Conservation (phyloP, 2,888 invertebrate genomes). For the Macrostomum cliftonense region DNA sequence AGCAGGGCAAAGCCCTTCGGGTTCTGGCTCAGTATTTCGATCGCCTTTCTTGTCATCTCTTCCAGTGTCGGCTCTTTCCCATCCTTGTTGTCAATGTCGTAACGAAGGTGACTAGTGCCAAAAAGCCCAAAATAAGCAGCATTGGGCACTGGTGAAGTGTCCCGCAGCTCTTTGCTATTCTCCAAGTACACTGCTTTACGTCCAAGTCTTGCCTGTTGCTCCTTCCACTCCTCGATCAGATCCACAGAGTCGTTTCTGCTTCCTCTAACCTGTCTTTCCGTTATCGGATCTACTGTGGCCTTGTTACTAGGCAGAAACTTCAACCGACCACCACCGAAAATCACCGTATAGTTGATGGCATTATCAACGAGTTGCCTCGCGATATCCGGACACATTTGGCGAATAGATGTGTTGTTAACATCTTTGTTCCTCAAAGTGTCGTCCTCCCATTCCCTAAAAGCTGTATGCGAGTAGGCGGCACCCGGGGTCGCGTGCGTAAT, state of each 20-base stretch:
- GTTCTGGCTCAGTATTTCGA: constrained; percentile 49
- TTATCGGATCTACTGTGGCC: too few species aligned
- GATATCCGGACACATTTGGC: constrained; percentile 10
- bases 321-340: constrained; percentile 21
- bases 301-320: not conserved
- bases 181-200: too few species aligned
- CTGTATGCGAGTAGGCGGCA: constrained; percentile 25
- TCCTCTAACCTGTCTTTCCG: too few species aligned
- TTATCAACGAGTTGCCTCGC: constrained; percentile 11
- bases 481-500: constrained; percentile 35
- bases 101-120: constrained; percentile 48
- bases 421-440: constrained; percentile 9
- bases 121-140: constrained; percentile 19
- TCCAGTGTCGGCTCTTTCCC: constrained; percentile 48
- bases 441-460: constrained; percentile 26
- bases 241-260: too few species aligned
- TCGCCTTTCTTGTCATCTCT: constrained; percentile 61
- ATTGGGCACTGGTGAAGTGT: too few species aligned
- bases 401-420: too few species aligned
- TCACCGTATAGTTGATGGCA: constrained; percentile 13
- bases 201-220: too few species aligned
- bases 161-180: too few species aligned
- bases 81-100: constrained; percentile 47
- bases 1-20: constrained; percentile 55
- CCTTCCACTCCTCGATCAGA: too few species aligned